These are phyloP conservation scores for Dendrocopos noguchii DNA, from an alignment of 2,113 vertebrate species.

Conservation along the genomic window DNA sequence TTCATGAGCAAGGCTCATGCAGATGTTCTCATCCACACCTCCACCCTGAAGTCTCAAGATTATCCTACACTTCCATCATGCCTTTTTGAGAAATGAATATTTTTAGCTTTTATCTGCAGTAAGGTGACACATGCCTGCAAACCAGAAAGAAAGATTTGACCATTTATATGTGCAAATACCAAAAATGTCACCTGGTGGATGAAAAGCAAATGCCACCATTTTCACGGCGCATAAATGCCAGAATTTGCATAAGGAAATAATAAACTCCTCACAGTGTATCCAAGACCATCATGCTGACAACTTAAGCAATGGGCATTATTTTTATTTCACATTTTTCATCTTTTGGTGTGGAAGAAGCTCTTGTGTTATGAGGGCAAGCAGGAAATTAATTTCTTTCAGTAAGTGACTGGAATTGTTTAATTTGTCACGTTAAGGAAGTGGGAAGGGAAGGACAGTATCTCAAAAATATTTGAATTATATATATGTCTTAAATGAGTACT, in stretches of 20 bases:
- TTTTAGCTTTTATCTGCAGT: not conserved
- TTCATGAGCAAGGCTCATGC: not conserved
- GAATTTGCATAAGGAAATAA: not conserved
- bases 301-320: not conserved
- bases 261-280: not conserved
- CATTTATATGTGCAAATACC: not conserved
- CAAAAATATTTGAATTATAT: slow-evolving; percentile 20
- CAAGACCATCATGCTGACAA: not conserved
- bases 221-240: not conserved
- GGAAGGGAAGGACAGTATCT: not conserved
- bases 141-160: not conserved
- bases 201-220: not conserved
- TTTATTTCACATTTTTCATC: slow-evolving; percentile 38
- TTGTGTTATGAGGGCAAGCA: not conserved
- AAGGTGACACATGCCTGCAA: not conserved
- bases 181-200: not conserved
- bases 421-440: not conserved
- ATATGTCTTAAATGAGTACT: not conserved
- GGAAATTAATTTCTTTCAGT: not conserved
- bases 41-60: not conserved
- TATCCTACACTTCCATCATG: not conserved
- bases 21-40: slow-evolving; percentile 11
- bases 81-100: not conserved
- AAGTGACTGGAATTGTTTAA: slow-evolving; percentile 1
- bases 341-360: slow-evolving; percentile 10